Evolutionary conservation across 2,113 vertebrate genomes (phyloP).

Genomic region (Cariama cristata): DNA sequence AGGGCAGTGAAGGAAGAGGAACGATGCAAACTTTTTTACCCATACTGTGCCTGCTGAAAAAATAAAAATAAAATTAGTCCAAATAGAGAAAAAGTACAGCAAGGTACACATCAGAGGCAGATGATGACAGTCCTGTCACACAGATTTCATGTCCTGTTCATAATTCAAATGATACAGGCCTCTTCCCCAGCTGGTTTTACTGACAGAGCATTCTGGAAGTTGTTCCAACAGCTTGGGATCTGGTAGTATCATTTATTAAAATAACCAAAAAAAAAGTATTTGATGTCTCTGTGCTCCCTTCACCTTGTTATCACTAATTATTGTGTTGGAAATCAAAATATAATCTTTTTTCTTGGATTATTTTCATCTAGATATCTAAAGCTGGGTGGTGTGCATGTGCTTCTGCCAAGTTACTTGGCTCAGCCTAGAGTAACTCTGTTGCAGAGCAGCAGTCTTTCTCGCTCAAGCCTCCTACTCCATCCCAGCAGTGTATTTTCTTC

Average conservation of each 20-base stretch:
- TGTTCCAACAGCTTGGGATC: background rate
- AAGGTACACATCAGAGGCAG: background rate
- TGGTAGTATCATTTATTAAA: background rate
- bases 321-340: background rate
- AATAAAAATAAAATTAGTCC: background rate
- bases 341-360: background rate
- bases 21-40: background rate
- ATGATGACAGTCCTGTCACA: background rate
- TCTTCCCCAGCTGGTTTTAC: background rate
- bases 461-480: background rate
- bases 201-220: background rate
- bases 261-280: background rate
- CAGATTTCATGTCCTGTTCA: background rate
- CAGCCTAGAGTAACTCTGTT: background rate
- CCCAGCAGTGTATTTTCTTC: conserved; percentile 6
- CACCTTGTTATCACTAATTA: background rate
- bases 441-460: conserved; percentile 8
- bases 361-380: background rate
- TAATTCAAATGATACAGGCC: background rate
- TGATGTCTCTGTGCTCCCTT: background rate
- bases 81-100: background rate
- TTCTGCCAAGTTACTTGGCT: background rate
- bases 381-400: background rate
- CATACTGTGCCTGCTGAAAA: background rate
- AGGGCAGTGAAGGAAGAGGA: background rate